Evolutionary conservation across 2,888 invertebrate genomes (phyloP), one percentile per base, ranked within the genome.

Genomic region (Agelastica alni): DNA sequence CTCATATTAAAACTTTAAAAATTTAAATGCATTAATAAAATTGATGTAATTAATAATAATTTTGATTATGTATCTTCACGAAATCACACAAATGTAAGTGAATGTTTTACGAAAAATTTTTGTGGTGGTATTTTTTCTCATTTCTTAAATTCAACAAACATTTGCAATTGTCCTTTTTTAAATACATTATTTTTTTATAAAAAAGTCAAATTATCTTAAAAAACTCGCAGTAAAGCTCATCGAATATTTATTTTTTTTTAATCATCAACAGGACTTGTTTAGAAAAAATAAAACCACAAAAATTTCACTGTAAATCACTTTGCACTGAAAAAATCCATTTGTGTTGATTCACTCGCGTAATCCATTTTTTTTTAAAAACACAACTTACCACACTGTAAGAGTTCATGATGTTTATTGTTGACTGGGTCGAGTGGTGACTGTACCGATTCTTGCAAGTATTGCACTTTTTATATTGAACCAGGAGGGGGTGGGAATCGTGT

Each of bases 251-350:
- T n/a, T n/a, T n/a, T n/a, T n/a, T n/a, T n/a, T n/a, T n/a, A n/a
- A n/a, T n/a, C n/a, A n/a, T n/a, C n/a, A n/a, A n/a, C n/a, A n/a
- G n/a, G n/a, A n/a, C n/a, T n/a, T n/a, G n/a, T n/a, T n/a, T n/a
- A n/a, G n/a, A n/a, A 41, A 6, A 37, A 55, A 57, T 53, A 46
- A 9, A 51, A 58, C 60, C 58, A 59, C 56, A 59, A 59, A 59
- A 59, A 57, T 46, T 37, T 10, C 48, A 53, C 44, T 60, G 26
- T 32, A 39, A 47, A 30, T 14, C 54, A 58, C 55, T 54, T 36
- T 49, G 49, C 91, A 89, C 83, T 45, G 79, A n/a, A 80, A 57
- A 42, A 53, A 44, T 52, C 56, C 56, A 43, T 45, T 61, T 58
- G 53, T 54, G 51, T 45, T 41, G 20, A 12, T 46, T 32, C 58